phyloP scores from a whole-genome alignment of 2,797 vertebrate species.

The Phalloptychus januarius region DNA sequence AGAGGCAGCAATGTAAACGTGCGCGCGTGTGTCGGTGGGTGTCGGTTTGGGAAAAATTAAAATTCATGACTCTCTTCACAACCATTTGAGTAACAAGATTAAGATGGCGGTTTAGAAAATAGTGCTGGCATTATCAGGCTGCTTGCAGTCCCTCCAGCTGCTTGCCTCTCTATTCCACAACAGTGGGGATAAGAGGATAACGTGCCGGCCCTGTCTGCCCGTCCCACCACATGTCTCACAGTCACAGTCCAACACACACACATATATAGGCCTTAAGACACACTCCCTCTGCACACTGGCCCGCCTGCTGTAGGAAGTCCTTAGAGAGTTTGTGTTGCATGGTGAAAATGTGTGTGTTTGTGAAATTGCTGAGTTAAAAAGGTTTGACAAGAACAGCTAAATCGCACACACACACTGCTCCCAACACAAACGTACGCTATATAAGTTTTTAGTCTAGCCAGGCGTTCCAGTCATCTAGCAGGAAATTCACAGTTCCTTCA shows the following conservation, averaged over 20 bases:
- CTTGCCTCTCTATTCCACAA: slow-evolving; percentile 97
- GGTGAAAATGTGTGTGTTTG: slow-evolving; percentile 51
- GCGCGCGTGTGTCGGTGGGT: slow-evolving; percentile 29
- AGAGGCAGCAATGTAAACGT: slow-evolving; percentile 61
- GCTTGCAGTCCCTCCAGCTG: slow-evolving; percentile 99
- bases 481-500: not conserved
- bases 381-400: slow-evolving; percentile 45
- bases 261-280: slow-evolving; percentile 48
- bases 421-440: slow-evolving; percentile 24
- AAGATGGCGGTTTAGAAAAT: slow-evolving; percentile 99
- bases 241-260: slow-evolving; percentile 48
- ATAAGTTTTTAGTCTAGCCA: slow-evolving; percentile 1
- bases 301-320: slow-evolving; percentile 55
- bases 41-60: slow-evolving; percentile 87
- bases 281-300: slow-evolving; percentile 43
- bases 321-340: slow-evolving; percentile 57
- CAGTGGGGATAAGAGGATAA: slow-evolving; percentile 99
- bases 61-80: slow-evolving; percentile 99
- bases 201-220: slow-evolving; percentile 82
- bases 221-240: slow-evolving; percentile 59
- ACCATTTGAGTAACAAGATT: slow-evolving; percentile 99
- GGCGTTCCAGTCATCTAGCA: not conserved
- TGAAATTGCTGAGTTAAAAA: slow-evolving; percentile 49
- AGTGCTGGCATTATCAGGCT: slow-evolving; percentile 98
- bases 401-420: slow-evolving; percentile 12